Conservation (phyloP, 2,113 vertebrate species). For the Etia nguti region DNA sequence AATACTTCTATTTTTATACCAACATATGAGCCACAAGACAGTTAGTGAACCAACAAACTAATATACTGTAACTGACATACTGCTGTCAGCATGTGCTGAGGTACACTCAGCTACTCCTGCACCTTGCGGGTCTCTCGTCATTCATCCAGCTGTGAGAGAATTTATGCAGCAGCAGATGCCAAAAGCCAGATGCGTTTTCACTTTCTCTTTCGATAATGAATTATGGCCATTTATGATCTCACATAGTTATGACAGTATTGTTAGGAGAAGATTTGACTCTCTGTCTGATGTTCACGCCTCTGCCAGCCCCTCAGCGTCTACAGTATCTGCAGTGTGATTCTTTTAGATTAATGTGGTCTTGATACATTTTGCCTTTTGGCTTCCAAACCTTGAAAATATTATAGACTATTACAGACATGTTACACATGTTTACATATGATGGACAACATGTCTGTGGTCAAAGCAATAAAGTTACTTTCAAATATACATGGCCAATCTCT, state of each 20-base stretch:
- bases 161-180: background rate
- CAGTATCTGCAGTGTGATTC: background rate
- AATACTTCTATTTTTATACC: background rate
- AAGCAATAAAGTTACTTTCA: background rate
- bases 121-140: background rate
- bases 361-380: background rate
- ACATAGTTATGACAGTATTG: background rate
- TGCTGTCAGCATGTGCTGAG: background rate
- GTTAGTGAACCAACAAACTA: background rate
- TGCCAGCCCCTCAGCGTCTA: background rate
- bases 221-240: background rate
- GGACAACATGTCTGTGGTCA: background rate
- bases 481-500: background rate
- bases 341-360: background rate
- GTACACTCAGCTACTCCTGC: background rate
- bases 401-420: background rate
- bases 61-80: background rate
- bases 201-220: background rate
- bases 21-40: background rate
- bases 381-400: background rate
- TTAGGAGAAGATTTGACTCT: background rate
- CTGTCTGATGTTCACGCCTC: background rate
- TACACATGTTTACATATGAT: background rate
- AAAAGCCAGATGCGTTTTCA: background rate
- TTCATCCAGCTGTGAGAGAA: background rate